Evolutionary conservation across 2,113 vertebrate genomes (phyloP), one percentile per base, ranked within the genome.

Genomic region (Isichthys henryi): DNA sequence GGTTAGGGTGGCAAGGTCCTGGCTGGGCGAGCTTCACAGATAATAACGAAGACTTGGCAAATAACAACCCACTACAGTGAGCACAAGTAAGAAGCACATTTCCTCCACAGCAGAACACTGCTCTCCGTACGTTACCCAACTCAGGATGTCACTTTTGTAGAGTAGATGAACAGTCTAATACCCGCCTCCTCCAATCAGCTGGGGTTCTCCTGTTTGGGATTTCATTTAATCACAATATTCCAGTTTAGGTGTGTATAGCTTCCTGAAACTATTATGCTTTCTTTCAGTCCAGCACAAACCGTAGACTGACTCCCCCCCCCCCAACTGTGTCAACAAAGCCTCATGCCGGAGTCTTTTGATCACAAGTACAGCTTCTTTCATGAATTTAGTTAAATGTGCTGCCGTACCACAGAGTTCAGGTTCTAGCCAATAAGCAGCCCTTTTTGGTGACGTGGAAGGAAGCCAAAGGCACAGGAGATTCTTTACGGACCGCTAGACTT

Each of bases 401-500:
- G 45, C 45, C 0, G 43, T 48, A 84, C 43, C 93, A 94, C 88
- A 90, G 86, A 39, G 19, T 50, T 1, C 15, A 87, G 15, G 35
- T 80, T 77, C 49, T 58, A 91, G 93, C 96, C 97, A 96, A 97
- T 97, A 96, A 96, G 95, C 94, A 96, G 96, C 96, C 96, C 96
- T 94, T 94, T 95, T 92, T 88, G 88, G 93, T 91, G 94, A 93
- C 92, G 23, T 92, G 92, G 94, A 95, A 94, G 95, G 95, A 94
- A 96, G 95, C 96, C 96, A 95, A 96, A 96, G 94, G 93, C 94
- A 95, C 96, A 93, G 93, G 91, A 90, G 95, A 94, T 94, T 96
- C 93, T 94, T 93, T 93, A 96, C 94, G 96, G 96, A 97, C 97
- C 96, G 96, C 97, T 96, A 97, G 97, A 98, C 97, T 99, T 50